Evolutionary conservation across 1,140 invertebrate genomes (phyloP).

Genomic region (Megalopta genalis): DNA sequence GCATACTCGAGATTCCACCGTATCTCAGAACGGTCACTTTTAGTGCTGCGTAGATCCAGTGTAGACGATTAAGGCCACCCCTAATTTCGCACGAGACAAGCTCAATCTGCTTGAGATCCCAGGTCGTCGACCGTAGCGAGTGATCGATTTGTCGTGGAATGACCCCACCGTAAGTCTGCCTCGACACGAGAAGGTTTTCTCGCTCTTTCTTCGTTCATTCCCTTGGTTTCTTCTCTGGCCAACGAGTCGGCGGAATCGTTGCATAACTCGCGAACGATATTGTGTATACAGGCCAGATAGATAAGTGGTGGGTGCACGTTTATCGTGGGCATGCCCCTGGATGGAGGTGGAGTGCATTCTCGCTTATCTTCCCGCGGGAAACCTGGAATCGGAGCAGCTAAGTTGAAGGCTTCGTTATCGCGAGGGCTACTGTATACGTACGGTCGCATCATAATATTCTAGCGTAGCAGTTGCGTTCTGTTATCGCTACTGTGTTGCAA

Average conservation of each 20-base stretch:
- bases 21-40: too few species aligned
- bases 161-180: neutral
- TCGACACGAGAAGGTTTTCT: neutral
- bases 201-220: neutral
- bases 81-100: neutral
- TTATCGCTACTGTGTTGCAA: neutral
- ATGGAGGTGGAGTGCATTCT: neutral
- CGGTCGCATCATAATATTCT: neutral
- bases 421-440: neutral
- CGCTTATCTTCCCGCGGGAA: slow-evolving; percentile 6
- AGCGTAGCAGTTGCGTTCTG: neutral
- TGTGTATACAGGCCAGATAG: neutral
- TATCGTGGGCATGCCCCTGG: neutral
- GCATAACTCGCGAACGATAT: slow-evolving; percentile 35
- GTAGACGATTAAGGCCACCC: neutral
- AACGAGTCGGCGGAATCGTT: neutral
- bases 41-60: too few species aligned
- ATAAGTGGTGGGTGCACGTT: slow-evolving; percentile 13
- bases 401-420: slow-evolving; percentile 5
- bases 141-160: slow-evolving; percentile 3
- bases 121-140: neutral
- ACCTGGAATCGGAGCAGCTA: too few species aligned
- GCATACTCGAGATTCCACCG: too few species aligned
- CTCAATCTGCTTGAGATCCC: neutral
- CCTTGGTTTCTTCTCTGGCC: neutral